Percentiles rank a stretch among this genome's conserved stretches.
These are phyloP conservation scores for Eulemur macaco DNA, from an alignment of 2,113 vertebrate genomes.

Conservation along the genomic window DNA sequence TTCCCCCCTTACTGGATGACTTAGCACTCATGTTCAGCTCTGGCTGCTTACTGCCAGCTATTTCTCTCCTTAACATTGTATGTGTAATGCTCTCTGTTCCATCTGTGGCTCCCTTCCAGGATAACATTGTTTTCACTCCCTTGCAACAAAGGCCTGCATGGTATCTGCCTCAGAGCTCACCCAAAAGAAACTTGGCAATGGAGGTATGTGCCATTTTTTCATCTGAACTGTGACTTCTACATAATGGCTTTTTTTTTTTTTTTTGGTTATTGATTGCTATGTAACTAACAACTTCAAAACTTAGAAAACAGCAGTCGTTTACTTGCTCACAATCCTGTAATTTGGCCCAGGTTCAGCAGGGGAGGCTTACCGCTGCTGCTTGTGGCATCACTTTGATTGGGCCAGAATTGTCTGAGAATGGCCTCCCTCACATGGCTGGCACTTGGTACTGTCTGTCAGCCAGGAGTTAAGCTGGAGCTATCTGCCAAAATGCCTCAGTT, in stretches of 20 bases:
- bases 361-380: background rate
- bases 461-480: background rate
- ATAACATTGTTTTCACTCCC: background rate
- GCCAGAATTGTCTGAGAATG: background rate
- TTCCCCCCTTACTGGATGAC: background rate
- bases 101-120: background rate
- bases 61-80: background rate
- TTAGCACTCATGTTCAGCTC: background rate
- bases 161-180: background rate
- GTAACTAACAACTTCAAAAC: background rate
- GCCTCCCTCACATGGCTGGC: background rate
- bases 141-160: background rate
- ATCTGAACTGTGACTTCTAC: background rate
- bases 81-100: background rate
- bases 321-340: background rate
- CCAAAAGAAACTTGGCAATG: background rate
- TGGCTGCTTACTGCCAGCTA: background rate
- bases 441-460: background rate
- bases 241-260: background rate
- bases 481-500: background rate
- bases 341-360: background rate
- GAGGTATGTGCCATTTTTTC: background rate
- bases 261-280: background rate
- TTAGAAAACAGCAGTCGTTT: background rate
- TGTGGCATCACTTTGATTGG: background rate